These are phyloP conservation scores for Meteorus colon DNA, from an alignment of 2,888 invertebrate genomes.

Conservation along the genomic window DNA sequence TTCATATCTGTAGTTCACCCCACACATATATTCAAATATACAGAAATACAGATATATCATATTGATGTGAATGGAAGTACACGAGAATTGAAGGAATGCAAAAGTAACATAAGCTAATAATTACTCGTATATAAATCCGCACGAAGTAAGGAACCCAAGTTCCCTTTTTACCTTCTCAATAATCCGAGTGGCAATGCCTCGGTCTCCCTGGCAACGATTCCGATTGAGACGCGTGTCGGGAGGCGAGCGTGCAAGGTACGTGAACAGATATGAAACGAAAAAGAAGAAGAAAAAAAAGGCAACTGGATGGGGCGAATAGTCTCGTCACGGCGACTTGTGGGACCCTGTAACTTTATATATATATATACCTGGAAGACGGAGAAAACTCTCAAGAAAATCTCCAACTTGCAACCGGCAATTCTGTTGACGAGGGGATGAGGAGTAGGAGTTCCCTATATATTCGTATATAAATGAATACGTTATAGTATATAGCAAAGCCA, in stretches of 20 bases:
- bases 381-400: conserved; percentile 65
- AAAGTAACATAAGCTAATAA: neutral
- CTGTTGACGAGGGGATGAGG: conserved; percentile 41
- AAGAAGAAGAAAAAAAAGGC: conserved; percentile 40
- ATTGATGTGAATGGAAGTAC: too few relatives aligned
- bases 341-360: conserved; percentile 5
- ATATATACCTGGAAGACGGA: conserved; percentile 14
- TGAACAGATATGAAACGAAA: conserved; percentile 45
- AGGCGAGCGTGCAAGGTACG: conserved; percentile 58
- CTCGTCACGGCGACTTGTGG: conserved; percentile 28
- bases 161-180: conserved; percentile 69
- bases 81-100: neutral
- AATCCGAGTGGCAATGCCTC: conserved; percentile 68
- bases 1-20: neutral
- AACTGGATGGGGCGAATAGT: conserved; percentile 38
- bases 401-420: conserved; percentile 70
- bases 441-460: conserved; percentile 36
- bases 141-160: conserved; percentile 58
- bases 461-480: conserved; percentile 38
- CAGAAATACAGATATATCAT: too few relatives aligned
- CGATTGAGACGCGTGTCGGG: conserved; percentile 70
- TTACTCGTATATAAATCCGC: conserved; percentile 49
- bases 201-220: conserved; percentile 70
- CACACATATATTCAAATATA: neutral
- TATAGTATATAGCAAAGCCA: too few relatives aligned